A percentile compares a stretch with the other conserved stretches of the same genome.
Conservation (phyloP, 2,113 vertebrate genomes). For the Nipponia nippon region DNA sequence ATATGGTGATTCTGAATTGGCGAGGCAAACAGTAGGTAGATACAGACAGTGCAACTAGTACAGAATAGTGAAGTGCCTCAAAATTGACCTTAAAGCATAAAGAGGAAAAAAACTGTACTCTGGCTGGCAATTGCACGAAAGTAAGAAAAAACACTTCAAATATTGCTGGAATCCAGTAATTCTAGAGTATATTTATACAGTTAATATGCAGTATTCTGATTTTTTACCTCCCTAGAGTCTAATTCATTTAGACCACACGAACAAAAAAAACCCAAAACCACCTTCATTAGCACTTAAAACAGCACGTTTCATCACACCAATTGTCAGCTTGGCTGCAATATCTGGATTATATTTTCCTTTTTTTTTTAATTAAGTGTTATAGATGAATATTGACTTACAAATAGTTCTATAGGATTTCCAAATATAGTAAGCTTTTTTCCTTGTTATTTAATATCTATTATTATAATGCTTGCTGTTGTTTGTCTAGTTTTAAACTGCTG, state of each 20-base stretch:
- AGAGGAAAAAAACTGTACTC: neutral
- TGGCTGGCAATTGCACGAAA: neutral
- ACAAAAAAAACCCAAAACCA: neutral
- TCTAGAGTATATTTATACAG: constrained; percentile 36
- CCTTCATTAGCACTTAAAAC: constrained; percentile 14
- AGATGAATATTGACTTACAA: neutral
- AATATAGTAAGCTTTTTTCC: neutral
- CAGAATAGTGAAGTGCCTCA: constrained; percentile 32
- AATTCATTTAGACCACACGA: neutral
- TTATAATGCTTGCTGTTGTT: neutral
- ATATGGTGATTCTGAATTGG: neutral
- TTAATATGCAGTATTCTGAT: constrained; percentile 40
- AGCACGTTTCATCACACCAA: neutral
- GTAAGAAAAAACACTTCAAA: neutral
- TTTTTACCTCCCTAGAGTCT: neutral
- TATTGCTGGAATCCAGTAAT: neutral
- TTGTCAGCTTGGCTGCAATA: neutral
- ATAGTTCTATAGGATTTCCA: neutral
- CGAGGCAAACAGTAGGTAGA: neutral
- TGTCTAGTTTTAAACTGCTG: neutral
- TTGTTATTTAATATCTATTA: neutral
- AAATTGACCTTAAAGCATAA: constrained; percentile 26
- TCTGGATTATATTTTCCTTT: neutral
- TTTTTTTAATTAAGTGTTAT: neutral
- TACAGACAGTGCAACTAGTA: neutral